These are phyloP conservation scores for Hesperophylax magnus DNA, from an alignment of 1,140 invertebrate genomes.

Conservation along the genomic window DNA sequence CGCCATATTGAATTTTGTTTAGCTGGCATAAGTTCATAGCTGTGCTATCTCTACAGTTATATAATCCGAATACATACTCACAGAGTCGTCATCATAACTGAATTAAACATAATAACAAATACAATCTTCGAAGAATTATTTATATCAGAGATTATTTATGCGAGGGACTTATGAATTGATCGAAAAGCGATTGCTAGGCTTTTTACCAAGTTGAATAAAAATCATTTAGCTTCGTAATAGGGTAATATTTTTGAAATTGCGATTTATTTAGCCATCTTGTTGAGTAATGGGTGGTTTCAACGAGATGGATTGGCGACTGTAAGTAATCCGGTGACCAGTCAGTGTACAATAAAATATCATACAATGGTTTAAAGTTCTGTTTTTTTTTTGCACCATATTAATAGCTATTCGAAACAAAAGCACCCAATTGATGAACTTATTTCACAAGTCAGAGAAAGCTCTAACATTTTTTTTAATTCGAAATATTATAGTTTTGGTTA, in stretches of 20 bases:
- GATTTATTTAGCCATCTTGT: slow-evolving; percentile 15
- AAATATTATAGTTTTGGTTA: no score
- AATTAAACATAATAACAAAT: slow-evolving; percentile 2
- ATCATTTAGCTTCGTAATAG: slow-evolving; percentile 20
- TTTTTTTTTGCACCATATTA: neutral
- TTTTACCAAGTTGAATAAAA: neutral
- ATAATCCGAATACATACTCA: no score
- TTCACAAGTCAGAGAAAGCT: no score
- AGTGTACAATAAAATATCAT: no score
- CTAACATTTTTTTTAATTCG: no score
- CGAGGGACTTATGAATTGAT: slow-evolving; percentile 26
- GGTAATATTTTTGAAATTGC: slow-evolving; percentile 20
- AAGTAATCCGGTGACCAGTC: neutral
- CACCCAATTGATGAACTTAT: neutral
- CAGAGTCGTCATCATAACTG: neutral
- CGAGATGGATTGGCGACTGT: neutral
- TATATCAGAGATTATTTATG: neutral
- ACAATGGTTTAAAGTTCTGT: neutral
- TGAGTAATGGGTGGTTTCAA: slow-evolving; percentile 21
- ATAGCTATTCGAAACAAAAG: neutral
- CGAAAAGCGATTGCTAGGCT: neutral
- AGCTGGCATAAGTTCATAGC: no score
- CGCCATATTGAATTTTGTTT: no score
- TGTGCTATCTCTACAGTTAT: no score
- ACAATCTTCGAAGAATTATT: slow-evolving; percentile 3